These are phyloP conservation scores for Epinotia demarniana DNA, from an alignment of 2,888 invertebrate genomes.

Conservation along the genomic window DNA sequence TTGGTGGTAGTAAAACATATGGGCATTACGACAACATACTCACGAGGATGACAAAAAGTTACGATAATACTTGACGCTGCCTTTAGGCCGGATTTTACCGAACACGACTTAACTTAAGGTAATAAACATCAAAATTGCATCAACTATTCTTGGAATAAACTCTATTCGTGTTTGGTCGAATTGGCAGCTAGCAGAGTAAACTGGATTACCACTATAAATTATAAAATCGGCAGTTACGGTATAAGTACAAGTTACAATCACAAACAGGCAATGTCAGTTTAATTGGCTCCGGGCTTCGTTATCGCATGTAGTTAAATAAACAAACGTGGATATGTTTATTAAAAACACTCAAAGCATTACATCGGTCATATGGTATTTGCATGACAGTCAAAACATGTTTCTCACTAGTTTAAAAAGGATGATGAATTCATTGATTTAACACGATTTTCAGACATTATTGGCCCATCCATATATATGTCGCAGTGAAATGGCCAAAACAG, in stretches of 20 bases:
- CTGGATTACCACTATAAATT: conserved; percentile 39
- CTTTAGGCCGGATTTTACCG: not conserved
- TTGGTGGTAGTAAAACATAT: not conserved
- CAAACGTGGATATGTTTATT: not conserved
- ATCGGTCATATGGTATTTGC: no score
- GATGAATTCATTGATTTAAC: no score
- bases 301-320: not conserved
- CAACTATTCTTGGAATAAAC: no score
- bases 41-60: not conserved
- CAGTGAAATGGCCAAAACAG: no score
- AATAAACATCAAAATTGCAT: no score
- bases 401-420: no score
- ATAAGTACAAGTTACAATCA: not conserved
- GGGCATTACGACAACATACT: not conserved
- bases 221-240: conserved; percentile 33
- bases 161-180: no score
- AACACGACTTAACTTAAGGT: no score
- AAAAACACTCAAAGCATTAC: not conserved
- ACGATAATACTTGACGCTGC: not conserved
- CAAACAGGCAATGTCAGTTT: conserved; percentile 56
- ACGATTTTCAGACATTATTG: no score
- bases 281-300: conserved; percentile 54
- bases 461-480: no score
- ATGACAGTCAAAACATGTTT: no score
- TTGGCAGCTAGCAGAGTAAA: conserved; percentile 12